These are phyloP conservation scores for Meandrina meandrites DNA, from an alignment of 92 coral and sea anemone species.

Conservation along the genomic window DNA sequence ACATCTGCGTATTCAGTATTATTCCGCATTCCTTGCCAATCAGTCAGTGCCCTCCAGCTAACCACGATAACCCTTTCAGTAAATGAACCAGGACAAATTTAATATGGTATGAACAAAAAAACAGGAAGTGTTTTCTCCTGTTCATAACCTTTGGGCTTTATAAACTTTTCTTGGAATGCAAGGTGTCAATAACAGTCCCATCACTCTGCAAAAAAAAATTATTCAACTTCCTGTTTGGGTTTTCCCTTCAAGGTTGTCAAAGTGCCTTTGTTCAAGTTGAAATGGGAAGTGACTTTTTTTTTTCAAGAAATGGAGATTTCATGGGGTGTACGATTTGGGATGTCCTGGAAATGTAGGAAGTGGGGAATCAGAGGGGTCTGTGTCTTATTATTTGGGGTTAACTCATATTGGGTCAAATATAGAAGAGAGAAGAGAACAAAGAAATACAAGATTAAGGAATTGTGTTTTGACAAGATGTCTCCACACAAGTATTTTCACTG, in stretches of 20 bases:
- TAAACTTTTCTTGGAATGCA: neutral
- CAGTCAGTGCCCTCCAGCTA: neutral
- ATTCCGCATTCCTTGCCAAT: neutral
- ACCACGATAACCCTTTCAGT: neutral
- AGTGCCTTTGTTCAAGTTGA: too few species aligned
- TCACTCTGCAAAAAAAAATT: neutral
- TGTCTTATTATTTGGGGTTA: neutral
- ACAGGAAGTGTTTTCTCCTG: neutral
- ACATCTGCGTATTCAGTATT: neutral
- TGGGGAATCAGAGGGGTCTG: neutral
- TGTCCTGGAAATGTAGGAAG: neutral
- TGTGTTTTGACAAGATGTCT: slow-evolving; percentile 35
- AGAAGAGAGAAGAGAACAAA: neutral
- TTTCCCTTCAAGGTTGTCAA: neutral
- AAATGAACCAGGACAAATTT: neutral
- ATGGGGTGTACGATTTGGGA: too few species aligned
- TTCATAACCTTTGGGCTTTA: neutral
- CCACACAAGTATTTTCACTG: slow-evolving; percentile 33
- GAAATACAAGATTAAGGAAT: neutral
- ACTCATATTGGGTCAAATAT: neutral
- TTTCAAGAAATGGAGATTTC: neutral
- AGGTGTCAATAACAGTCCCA: neutral
- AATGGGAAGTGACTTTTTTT: too few species aligned
- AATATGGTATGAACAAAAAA: neutral
- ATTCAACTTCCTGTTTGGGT: neutral